Evolutionary conservation across 2,888 invertebrate genomes (phyloP).

Genomic region (Platycnemis pennipes): DNA sequence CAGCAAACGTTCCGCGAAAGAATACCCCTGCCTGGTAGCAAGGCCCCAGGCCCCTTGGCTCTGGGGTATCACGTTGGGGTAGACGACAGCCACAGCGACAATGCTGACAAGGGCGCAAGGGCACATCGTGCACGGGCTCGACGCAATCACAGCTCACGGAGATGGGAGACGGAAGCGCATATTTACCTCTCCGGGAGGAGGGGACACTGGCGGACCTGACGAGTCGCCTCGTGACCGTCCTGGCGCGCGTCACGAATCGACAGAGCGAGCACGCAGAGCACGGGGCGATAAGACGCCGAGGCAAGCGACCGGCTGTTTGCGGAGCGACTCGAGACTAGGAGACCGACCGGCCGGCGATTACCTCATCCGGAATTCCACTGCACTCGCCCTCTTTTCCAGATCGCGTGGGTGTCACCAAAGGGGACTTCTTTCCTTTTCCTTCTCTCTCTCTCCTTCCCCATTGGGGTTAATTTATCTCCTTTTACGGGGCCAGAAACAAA

Average conservation of each 20-base stretch:
- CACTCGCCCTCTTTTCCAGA: not conserved
- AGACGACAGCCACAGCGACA: too few species aligned
- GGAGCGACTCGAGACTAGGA: not conserved
- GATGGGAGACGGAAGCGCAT: not conserved
- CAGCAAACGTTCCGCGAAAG: too few species aligned
- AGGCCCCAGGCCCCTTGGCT: too few species aligned
- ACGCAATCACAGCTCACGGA: not conserved
- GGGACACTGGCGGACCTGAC: not conserved
- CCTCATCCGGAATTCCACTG: slow-evolving; percentile 46
- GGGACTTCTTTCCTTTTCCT: not conserved
- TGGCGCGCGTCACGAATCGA: not conserved
- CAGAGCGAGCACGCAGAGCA: not conserved
- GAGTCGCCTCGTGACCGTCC: not conserved
- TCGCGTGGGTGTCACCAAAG: slow-evolving; percentile 14
- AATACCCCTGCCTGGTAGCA: too few species aligned
- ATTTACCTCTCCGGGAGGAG: not conserved
- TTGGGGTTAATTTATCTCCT: slow-evolving; percentile 24
- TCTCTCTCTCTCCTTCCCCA: too few species aligned
- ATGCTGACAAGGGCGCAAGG: not conserved
- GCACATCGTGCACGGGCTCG: not conserved
- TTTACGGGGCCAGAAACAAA: slow-evolving; percentile 21
- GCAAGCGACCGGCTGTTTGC: not conserved
- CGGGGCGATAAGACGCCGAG: not conserved
- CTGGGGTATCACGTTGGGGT: too few species aligned
- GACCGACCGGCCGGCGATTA: slow-evolving; percentile 9